Evolutionary conservation across 2,113 vertebrate genomes (phyloP).

Genomic region (Chloropsis hardwickii): DNA sequence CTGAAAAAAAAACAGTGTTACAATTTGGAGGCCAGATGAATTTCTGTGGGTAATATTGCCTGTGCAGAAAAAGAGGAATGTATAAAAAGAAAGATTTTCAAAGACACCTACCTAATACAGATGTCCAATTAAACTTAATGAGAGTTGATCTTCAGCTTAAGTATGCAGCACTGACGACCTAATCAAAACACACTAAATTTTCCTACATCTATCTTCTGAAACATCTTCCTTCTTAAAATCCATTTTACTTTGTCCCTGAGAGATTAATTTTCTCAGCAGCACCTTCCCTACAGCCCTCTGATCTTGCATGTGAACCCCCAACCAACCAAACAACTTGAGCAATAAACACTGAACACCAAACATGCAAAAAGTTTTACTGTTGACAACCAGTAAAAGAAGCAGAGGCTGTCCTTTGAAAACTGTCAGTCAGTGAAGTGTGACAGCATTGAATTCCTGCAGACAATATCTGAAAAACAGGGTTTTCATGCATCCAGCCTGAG

Average conservation of each 20-base stretch:
- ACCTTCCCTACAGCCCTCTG: neutral
- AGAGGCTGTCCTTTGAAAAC: neutral
- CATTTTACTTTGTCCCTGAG: neutral
- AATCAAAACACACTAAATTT: neutral
- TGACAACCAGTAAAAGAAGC: neutral
- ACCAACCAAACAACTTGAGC: neutral
- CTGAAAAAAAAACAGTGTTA: neutral
- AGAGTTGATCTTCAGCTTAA: neutral
- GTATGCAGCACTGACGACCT: neutral
- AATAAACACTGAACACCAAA: neutral
- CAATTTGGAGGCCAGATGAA: neutral
- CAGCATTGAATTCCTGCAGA: neutral
- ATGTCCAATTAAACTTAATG: neutral
- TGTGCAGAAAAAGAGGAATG: neutral
- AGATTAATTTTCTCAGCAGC: neutral
- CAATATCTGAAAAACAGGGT: neutral
- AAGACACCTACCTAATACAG: conserved; percentile 1
- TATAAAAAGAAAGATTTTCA: conserved; percentile 5
- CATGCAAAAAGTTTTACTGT: neutral
- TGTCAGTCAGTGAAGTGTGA: neutral
- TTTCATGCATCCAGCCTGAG: neutral
- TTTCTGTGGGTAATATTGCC: neutral
- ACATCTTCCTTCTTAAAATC: neutral
- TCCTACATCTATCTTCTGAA: neutral
- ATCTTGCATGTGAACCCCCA: neutral